phyloP scores from a whole-genome alignment of 2,113 vertebrate genomes.

The Xenus cinereus region DNA sequence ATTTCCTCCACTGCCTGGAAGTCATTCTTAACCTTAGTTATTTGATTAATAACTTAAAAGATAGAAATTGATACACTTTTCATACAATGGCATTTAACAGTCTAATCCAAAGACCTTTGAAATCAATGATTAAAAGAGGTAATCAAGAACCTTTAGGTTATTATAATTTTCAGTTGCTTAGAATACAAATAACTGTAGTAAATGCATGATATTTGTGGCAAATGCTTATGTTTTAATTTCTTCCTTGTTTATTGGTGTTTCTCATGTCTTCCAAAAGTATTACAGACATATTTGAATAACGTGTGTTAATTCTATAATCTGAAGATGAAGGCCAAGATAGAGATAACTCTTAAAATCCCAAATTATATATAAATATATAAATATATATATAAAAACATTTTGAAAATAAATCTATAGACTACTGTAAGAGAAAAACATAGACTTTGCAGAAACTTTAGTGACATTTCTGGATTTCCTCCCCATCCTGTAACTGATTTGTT shows the following conservation, averaged over 20 bases:
- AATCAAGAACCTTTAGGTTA: not conserved
- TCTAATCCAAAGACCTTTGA: not conserved
- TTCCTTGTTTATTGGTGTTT: not conserved
- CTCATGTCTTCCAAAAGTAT: not conserved
- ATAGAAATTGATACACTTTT: not conserved
- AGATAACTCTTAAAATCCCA: not conserved
- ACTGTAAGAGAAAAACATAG: not conserved
- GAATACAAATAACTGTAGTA: not conserved
- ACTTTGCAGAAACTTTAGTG: not conserved
- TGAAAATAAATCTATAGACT: not conserved
- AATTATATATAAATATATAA: not conserved
- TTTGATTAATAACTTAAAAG: not conserved
- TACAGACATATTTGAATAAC: not conserved
- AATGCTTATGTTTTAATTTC: not conserved
- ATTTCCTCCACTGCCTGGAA: not conserved
- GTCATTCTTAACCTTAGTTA: not conserved
- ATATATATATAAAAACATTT: no score
- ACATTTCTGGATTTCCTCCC: not conserved
- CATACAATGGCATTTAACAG: not conserved
- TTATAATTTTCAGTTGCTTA: not conserved
- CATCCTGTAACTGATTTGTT: not conserved
- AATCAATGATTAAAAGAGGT: not conserved
- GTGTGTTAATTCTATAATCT: not conserved
- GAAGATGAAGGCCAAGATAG: not conserved
- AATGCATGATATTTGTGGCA: not conserved